Evolutionary conservation across 2,797 vertebrate species (phyloP).

Genomic region (Oryzias sinensis): DNA sequence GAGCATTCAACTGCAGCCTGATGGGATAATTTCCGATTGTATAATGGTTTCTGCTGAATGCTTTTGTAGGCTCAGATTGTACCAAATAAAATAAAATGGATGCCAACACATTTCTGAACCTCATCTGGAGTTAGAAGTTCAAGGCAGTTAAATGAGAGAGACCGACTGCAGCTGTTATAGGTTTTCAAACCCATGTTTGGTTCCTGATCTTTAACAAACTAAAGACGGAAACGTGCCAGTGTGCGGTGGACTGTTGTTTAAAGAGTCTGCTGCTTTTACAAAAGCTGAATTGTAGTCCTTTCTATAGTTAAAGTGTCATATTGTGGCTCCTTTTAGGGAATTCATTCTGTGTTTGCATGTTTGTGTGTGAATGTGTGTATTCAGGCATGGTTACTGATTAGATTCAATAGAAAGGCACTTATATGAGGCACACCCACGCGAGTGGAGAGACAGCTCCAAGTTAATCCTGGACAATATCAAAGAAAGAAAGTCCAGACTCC

Average conservation of each 20-base stretch:
- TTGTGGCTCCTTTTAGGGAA: not conserved
- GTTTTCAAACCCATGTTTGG: no score
- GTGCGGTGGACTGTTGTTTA: constrained; percentile 18
- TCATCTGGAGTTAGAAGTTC: no score
- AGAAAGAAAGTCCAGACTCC: constrained; percentile 37
- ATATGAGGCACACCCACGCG: constrained; percentile 39
- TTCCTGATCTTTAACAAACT: no score
- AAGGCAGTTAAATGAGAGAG: no score
- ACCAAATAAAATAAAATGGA: no score
- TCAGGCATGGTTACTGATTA: constrained; percentile 18
- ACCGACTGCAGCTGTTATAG: no score
- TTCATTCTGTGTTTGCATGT: constrained; percentile 10
- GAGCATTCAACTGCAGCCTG: no score
- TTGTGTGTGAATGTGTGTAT: constrained; percentile 22
- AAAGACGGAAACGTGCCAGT: not conserved
- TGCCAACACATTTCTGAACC: no score
- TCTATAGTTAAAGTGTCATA: constrained; percentile 21
- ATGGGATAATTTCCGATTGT: no score
- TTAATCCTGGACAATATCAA: constrained; percentile 64
- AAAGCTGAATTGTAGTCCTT: constrained; percentile 15
- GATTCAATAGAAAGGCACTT: constrained; percentile 30
- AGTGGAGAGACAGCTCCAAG: constrained; percentile 41
- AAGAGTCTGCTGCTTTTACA: not conserved
- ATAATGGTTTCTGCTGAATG: no score
- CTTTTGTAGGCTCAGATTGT: no score